phyloP scores from a whole-genome alignment of 2,797 vertebrate genomes.

The Sternarchorhynchus goeldii region DNA sequence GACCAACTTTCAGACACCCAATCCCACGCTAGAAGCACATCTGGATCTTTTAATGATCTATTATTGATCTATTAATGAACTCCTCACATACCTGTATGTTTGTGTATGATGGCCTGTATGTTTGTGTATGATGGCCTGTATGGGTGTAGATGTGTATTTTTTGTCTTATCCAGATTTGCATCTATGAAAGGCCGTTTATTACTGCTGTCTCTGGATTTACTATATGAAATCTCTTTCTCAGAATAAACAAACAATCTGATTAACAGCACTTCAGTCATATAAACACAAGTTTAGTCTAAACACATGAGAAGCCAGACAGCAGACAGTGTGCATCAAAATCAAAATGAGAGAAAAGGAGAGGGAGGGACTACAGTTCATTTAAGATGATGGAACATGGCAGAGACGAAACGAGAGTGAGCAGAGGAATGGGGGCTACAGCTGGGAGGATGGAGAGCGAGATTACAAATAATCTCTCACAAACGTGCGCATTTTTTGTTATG shows the following conservation, averaged over 20 bases:
- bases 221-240: background rate
- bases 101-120: slow-evolving; percentile 9
- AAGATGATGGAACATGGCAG: slow-evolving; percentile 43
- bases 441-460: slow-evolving; percentile 75
- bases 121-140: slow-evolving; percentile 14
- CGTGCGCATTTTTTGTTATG: slow-evolving; percentile 85
- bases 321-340: background rate
- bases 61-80: slow-evolving; percentile 16
- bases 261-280: background rate
- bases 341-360: slow-evolving; percentile 4
- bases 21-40: background rate
- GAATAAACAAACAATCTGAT: slow-evolving; percentile 16
- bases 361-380: slow-evolving; percentile 39
- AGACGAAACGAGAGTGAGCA: slow-evolving; percentile 4
- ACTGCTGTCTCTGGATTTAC: background rate
- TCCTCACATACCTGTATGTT: slow-evolving; percentile 23
- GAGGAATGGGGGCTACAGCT: slow-evolving; percentile 35
- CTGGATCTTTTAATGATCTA: background rate
- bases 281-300: background rate
- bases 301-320: slow-evolving; percentile 16
- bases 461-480: slow-evolving; percentile 80
- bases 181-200: background rate
- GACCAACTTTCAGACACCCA: slow-evolving; percentile 11
- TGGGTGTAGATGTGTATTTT: slow-evolving; percentile 17
- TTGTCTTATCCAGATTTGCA: slow-evolving; percentile 20